These are phyloP conservation scores for Archivesica marissinica DNA, from an alignment of 1,140 invertebrate genomes.

Conservation along the genomic window DNA sequence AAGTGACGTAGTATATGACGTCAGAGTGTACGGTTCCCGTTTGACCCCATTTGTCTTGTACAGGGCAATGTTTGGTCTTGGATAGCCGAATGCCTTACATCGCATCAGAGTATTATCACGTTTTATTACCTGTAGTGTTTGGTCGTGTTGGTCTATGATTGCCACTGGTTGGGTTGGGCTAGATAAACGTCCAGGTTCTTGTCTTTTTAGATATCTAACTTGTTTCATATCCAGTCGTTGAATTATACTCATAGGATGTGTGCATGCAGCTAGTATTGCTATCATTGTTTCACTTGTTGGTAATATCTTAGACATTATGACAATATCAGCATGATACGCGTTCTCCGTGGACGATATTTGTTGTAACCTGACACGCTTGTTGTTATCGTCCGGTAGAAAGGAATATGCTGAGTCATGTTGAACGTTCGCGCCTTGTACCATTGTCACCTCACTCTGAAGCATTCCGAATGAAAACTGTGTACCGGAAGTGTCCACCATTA, in stretches of 20 bases:
- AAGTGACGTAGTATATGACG: conserved; percentile 1
- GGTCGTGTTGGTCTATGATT: background rate
- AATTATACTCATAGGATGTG: conserved; percentile 8
- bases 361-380: background rate
- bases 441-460: conserved; percentile 23
- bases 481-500: conserved; percentile 37
- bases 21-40: background rate
- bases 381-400: conserved; percentile 12
- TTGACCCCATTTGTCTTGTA: background rate
- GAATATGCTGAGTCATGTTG: conserved; percentile 16
- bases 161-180: background rate
- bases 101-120: background rate
- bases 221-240: conserved; percentile 17
- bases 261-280: conserved; percentile 6
- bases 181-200: background rate
- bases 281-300: conserved; percentile 15
- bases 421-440: background rate
- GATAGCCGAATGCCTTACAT: conserved; percentile 9
- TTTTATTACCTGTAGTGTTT: background rate
- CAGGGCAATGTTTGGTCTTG: conserved; percentile 1
- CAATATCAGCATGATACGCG: conserved; percentile 11
- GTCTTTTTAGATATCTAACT: background rate
- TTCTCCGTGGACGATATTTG: background rate
- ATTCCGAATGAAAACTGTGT: conserved; percentile 34
- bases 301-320: background rate